A percentile compares a stretch with the other conserved stretches of the same genome.
These are phyloP conservation scores for Thomomys bottae DNA, from an alignment of 2,113 vertebrate genomes.

Conservation along the genomic window DNA sequence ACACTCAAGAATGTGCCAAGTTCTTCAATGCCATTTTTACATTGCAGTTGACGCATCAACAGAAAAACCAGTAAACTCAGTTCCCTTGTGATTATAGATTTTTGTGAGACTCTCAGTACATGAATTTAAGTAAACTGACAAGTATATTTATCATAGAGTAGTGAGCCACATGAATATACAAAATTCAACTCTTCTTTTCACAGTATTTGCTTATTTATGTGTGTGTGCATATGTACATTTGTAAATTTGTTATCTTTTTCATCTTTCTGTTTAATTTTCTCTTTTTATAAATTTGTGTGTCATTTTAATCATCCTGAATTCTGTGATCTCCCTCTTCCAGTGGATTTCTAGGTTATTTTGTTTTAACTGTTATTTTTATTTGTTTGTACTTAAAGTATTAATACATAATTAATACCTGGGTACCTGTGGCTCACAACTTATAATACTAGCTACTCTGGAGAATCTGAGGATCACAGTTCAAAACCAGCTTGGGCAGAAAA, in stretches of 20 bases:
- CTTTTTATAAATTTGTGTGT: background rate
- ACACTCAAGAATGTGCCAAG: background rate
- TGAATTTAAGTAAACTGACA: background rate
- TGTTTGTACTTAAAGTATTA: background rate
- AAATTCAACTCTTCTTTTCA: background rate
- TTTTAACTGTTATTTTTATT: background rate
- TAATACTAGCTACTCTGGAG: too few relatives aligned
- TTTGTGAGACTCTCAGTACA: background rate
- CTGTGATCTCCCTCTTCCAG: background rate
- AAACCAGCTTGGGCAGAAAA: too few relatives aligned
- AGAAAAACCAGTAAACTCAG: background rate
- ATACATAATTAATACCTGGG: background rate
- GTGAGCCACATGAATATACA: background rate
- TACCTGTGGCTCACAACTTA: too few relatives aligned
- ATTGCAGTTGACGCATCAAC: background rate
- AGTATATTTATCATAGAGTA: background rate
- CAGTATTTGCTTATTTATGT: background rate
- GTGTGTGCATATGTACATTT: background rate
- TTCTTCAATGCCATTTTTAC: background rate
- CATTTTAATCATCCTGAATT: background rate
- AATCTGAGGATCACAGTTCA: too few relatives aligned
- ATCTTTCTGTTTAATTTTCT: background rate
- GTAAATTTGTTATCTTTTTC: background rate
- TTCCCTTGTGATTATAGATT: background rate
- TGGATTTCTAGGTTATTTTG: background rate